Percentiles rank a stretch among this genome's conserved stretches.
Conservation (phyloP, 2,113 vertebrate genomes). For the Mastomys coucha region DNA sequence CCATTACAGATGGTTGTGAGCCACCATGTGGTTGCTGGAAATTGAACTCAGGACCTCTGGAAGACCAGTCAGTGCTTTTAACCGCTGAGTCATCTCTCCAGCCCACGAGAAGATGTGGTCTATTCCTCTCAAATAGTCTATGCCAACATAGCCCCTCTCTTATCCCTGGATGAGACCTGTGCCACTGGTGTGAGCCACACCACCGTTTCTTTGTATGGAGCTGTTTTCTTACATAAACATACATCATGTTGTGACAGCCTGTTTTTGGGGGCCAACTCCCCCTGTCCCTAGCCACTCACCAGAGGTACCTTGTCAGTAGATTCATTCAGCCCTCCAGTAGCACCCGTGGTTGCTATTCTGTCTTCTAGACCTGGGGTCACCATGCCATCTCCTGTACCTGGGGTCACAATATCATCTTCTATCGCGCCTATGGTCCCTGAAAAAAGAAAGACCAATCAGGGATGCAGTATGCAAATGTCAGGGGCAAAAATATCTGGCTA, state of each 20-base stretch:
- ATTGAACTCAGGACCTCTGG: too few relatives aligned
- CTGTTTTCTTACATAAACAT: not conserved
- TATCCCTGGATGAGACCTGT: not conserved
- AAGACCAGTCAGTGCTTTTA: too few relatives aligned
- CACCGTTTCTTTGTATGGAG: too few relatives aligned
- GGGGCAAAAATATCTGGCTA: not conserved
- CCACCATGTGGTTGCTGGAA: too few relatives aligned
- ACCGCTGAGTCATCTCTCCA: too few relatives aligned
- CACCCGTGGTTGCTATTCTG: fast-evolving
- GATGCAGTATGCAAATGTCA: not conserved
- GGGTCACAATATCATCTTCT: constrained; percentile 78
- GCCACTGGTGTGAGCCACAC: not conserved
- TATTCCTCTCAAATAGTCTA: not conserved
- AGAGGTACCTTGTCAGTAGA: constrained; percentile 43
- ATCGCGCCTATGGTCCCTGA: constrained; percentile 72
- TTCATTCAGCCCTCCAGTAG: constrained; percentile 40
- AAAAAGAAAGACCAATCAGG: constrained; percentile 68
- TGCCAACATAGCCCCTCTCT: not conserved
- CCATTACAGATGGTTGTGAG: too few relatives aligned
- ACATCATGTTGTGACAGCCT: not conserved
- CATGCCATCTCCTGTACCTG: not conserved
- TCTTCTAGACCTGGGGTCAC: not conserved
- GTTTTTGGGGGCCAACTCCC: not conserved
- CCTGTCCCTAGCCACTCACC: constrained; percentile 77
- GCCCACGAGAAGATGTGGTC: not conserved